Percentiles rank a stretch among this genome's conserved stretches.
These are phyloP conservation scores for Eupleurogrammus muticus DNA, from an alignment of 2,797 vertebrate species.

Conservation along the genomic window DNA sequence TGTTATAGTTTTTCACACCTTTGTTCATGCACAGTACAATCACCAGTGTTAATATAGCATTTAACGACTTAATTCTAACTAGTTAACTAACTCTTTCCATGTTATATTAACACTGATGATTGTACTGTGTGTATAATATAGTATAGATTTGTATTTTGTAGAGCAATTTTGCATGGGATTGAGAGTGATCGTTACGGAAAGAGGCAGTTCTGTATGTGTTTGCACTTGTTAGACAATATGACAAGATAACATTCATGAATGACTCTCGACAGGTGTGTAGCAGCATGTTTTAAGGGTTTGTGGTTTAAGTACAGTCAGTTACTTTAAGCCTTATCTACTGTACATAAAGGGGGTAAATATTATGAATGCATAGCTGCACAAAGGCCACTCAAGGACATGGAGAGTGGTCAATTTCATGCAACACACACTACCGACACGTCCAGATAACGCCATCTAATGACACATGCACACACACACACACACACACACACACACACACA, in stretches of 20 bases:
- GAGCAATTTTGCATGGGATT: not conserved
- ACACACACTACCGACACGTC: not conserved
- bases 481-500: not conserved
- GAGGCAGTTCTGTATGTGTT: too few species aligned
- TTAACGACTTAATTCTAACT: too few species aligned
- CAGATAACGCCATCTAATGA: slow-evolving; percentile 9
- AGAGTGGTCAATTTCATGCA: not conserved
- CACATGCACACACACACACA: slow-evolving; percentile 1
- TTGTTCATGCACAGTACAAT: too few species aligned
- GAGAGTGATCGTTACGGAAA: too few species aligned
- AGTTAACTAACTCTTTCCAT: too few species aligned
- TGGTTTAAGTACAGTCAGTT: not conserved
- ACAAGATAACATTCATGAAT: not conserved
- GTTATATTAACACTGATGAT: too few species aligned
- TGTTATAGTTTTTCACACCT: too few species aligned
- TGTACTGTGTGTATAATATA: too few species aligned
- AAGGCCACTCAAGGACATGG: not conserved
- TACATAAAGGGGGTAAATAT: not conserved
- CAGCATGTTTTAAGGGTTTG: not conserved
- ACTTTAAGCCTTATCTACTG: not conserved
- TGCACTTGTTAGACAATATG: not conserved
- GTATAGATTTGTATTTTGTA: too few species aligned
- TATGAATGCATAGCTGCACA: not conserved
- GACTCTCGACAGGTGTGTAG: not conserved
- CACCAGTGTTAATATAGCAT: too few species aligned